These are phyloP conservation scores for Labia minor DNA, from an alignment of 2,888 invertebrate genomes.

Conservation along the genomic window DNA sequence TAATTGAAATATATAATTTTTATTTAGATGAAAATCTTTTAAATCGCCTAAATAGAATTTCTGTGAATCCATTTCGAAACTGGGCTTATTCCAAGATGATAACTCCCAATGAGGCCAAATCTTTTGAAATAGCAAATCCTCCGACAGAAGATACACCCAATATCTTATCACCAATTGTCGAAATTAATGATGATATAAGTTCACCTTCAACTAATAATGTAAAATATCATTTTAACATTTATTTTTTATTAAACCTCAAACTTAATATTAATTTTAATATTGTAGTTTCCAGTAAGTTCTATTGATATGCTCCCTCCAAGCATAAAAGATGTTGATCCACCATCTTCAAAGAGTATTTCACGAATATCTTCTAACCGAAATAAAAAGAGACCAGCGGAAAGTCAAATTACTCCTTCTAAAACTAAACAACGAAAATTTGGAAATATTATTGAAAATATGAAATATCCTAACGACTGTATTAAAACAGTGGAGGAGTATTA, in stretches of 20 bases:
- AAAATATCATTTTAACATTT: too few relatives aligned
- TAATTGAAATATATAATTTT: constrained; percentile 17
- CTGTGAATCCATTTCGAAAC: constrained; percentile 55
- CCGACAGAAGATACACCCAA: constrained; percentile 17
- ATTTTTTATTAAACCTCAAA: too few relatives aligned
- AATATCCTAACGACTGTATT: not conserved
- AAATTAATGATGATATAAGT: constrained; percentile 28
- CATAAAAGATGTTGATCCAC: constrained; percentile 22
- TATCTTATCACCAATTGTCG: constrained; percentile 29
- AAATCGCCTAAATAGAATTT: constrained; percentile 38
- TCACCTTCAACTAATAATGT: too few relatives aligned
- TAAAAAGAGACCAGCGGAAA: constrained; percentile 17
- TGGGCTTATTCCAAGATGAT: constrained; percentile 42
- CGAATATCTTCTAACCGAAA: not conserved
- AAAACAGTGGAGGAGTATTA: constrained; percentile 27
- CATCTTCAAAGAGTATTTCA: not conserved
- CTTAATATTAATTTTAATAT: not conserved
- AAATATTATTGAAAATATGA: constrained; percentile 17
- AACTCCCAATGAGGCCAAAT: constrained; percentile 23
- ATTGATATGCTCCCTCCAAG: constrained; percentile 29
- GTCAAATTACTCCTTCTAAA: not conserved
- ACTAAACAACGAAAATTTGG: constrained; percentile 14
- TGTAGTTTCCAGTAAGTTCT: constrained; percentile 19
- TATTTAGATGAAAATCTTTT: constrained; percentile 36
- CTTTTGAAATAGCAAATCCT: constrained; percentile 15